Percentiles rank a stretch among this genome's conserved stretches.
phyloP scores from a whole-genome alignment of 2,888 invertebrate species.

The Apomyelois bistriatella region DNA sequence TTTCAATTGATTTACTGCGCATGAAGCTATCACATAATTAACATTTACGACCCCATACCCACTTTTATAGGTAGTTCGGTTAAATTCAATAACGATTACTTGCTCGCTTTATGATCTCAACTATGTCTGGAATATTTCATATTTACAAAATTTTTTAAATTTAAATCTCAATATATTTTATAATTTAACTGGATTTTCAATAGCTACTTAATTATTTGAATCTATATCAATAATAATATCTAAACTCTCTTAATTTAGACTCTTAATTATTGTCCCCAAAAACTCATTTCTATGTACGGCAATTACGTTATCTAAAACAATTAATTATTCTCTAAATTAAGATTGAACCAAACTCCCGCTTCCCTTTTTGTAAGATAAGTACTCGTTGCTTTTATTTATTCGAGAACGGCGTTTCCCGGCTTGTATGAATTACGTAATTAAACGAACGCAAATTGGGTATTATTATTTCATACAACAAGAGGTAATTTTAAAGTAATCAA shows the following conservation, averaged over 20 bases:
- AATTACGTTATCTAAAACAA: slow-evolving; percentile 11
- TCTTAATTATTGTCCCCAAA: not conserved
- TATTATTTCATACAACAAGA: not conserved
- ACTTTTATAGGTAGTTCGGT: slow-evolving; percentile 29
- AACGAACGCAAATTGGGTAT: slow-evolving; percentile 11
- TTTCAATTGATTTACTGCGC: slow-evolving; percentile 50
- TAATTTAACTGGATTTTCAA: too few relatives aligned
- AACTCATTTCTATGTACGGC: slow-evolving; percentile 3
- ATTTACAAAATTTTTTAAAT: not conserved
- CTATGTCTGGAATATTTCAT: slow-evolving; percentile 10
- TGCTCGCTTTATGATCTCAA: slow-evolving; percentile 16
- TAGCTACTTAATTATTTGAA: too few relatives aligned
- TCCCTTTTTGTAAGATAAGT: slow-evolving; percentile 10
- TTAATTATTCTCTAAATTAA: slow-evolving; percentile 12
- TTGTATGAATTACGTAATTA: slow-evolving; percentile 14
- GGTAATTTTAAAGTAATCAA: slow-evolving; percentile 12
- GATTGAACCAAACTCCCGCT: slow-evolving; percentile 10
- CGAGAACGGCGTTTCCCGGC: not conserved
- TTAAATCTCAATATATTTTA: too few relatives aligned
- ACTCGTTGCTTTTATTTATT: slow-evolving; percentile 7
- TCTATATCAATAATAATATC: not conserved
- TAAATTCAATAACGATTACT: slow-evolving; percentile 25
- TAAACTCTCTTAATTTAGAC: not conserved
- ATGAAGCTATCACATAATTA: slow-evolving; percentile 48
- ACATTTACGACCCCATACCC: slow-evolving; percentile 44